A percentile compares a stretch with the other conserved stretches of the same genome.
Evolutionary conservation across 2,113 vertebrate genomes (phyloP).

Genomic region (Gymnocephalus cernua): DNA sequence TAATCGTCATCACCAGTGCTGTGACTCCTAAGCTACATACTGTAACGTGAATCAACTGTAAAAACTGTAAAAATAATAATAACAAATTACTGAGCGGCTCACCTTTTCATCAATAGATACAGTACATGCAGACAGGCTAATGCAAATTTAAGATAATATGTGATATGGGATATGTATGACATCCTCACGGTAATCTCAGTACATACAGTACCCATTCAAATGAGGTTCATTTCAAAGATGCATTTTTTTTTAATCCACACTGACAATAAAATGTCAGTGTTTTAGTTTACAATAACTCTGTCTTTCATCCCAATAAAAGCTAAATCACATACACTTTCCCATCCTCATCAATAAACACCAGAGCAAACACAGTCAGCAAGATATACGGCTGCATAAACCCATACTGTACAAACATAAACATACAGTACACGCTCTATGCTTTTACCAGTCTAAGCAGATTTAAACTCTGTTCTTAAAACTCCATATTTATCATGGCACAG

Average conservation of each 20-base stretch:
- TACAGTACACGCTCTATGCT: background rate
- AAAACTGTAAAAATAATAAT: background rate
- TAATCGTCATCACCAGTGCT: background rate
- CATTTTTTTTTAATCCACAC: background rate
- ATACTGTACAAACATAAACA: background rate
- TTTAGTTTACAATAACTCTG: background rate
- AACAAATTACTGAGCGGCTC: background rate
- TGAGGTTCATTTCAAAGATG: background rate
- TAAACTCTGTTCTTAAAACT: slow-evolving; percentile 8
- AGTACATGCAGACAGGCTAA: background rate
- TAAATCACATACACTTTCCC: background rate
- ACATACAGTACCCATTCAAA: background rate
- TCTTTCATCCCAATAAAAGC: background rate
- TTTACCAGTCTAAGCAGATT: slow-evolving; percentile 13
- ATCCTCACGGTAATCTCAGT: background rate
- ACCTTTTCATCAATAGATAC: background rate
- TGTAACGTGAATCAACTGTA: slow-evolving; percentile 2
- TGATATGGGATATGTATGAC: background rate
- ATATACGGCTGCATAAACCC: background rate
- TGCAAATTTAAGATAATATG: background rate
- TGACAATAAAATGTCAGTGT: background rate
- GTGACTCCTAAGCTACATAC: slow-evolving; percentile 4
- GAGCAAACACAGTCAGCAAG: slow-evolving; percentile 3
- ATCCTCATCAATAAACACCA: slow-evolving; percentile 7
- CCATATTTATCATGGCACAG: slow-evolving; percentile 16